Percentiles rank a stretch among this genome's conserved stretches.
Evolutionary conservation across 2,113 vertebrate genomes (phyloP).

Genomic region (Chaetorhynchus papuensis): DNA sequence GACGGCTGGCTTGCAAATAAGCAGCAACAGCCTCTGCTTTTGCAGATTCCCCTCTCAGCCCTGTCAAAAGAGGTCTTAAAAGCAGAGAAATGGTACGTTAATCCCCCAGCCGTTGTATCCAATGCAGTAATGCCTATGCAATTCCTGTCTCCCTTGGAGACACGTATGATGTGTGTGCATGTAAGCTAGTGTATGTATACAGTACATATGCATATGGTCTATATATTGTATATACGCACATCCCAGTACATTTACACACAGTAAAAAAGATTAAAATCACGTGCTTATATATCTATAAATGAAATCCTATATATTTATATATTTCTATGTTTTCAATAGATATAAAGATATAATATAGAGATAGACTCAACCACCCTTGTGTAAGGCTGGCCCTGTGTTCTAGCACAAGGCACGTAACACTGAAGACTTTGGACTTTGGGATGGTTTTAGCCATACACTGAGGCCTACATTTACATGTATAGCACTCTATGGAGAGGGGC

Average conservation of each 20-base stretch:
- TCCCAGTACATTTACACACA: slow-evolving; percentile 69
- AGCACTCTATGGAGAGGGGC: background rate
- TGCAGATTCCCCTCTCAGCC: slow-evolving; percentile 8
- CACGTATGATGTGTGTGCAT: slow-evolving; percentile 55
- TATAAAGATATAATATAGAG: slow-evolving; percentile 78
- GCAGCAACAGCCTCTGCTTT: slow-evolving; percentile 16
- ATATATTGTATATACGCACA: slow-evolving; percentile 72
- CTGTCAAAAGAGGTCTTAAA: slow-evolving; percentile 33
- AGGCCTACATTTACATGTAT: background rate
- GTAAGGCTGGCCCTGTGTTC: slow-evolving; percentile 54
- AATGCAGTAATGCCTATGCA: slow-evolving; percentile 78
- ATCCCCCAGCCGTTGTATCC: slow-evolving; percentile 54
- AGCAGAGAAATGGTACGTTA: slow-evolving; percentile 66
- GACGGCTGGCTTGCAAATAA: background rate
- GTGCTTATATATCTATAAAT: slow-evolving; percentile 79
- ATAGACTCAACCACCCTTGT: slow-evolving; percentile 61
- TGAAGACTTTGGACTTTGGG: slow-evolving; percentile 38
- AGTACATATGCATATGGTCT: slow-evolving; percentile 57
- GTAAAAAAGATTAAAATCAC: slow-evolving; percentile 71
- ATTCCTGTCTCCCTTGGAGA: slow-evolving; percentile 70
- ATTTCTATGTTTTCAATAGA: slow-evolving; percentile 80
- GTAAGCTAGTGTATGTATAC: slow-evolving; percentile 70
- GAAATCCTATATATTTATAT: slow-evolving; percentile 83
- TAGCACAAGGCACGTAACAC: slow-evolving; percentile 33
- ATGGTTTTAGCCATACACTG: slow-evolving; percentile 44